phyloP scores from a whole-genome alignment of 2,797 vertebrate genomes.

The Pachyuromys duprasi region DNA sequence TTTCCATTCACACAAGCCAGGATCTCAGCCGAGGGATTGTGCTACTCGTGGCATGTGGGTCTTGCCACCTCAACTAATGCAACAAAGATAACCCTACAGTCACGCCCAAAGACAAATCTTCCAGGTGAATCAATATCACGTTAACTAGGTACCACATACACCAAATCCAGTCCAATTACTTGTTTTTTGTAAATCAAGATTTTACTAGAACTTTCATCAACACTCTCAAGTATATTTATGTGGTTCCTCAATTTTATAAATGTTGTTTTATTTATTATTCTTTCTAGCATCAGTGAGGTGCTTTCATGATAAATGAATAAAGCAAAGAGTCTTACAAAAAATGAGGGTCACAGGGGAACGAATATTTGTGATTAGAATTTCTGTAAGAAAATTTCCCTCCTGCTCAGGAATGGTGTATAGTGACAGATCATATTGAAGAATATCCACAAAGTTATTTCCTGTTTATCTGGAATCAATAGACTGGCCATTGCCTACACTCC shows the following conservation, averaged over 20 bases:
- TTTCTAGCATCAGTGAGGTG: not conserved
- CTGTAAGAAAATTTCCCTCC: not conserved
- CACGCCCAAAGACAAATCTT: not conserved
- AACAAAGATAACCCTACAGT: not conserved
- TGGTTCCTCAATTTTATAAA: constrained; percentile 1
- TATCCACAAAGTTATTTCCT: not conserved
- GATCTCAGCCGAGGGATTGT: not conserved
- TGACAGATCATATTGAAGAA: not conserved
- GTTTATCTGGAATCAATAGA: not conserved
- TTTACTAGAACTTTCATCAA: not conserved
- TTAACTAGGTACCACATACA: not conserved
- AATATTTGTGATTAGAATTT: not conserved
- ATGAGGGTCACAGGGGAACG: not conserved
- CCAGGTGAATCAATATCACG: not conserved
- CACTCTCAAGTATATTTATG: not conserved
- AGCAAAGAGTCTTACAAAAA: not conserved
- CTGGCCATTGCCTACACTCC: not conserved
- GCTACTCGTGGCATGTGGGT: too few species aligned
- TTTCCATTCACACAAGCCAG: not conserved
- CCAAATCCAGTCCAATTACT: not conserved
- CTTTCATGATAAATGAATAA: not conserved
- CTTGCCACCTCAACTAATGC: not conserved
- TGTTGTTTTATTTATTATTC: not conserved
- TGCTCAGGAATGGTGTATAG: not conserved
- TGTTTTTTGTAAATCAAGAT: not conserved